Evolutionary conservation across 1,140 invertebrate species (phyloP), one percentile per base, ranked within the genome.

Genomic region (Diploscapter pachys): DNA sequence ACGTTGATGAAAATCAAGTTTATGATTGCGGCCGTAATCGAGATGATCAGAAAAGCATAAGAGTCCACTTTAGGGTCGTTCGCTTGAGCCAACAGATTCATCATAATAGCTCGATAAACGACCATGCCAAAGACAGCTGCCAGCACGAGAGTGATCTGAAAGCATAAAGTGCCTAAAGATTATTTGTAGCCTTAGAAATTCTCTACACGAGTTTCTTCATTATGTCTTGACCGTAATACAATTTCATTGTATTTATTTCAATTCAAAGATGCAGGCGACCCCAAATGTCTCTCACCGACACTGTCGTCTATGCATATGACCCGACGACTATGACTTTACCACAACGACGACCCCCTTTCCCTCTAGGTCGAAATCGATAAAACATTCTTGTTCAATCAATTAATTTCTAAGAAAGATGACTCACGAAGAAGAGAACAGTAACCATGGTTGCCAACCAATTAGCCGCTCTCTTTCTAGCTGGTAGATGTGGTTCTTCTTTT

Each of bases 341-440:
- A 31, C 31, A 31, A 31, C 31, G 31, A 31, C 31, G 31, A 31
- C 31, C 31, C 31, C 31, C 31, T 31, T 31, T 31, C 31, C 1
- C 31, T 31, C 31, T 1, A 31, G 31, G 31, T 31, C 31, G 31
- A 31, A 31, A 31, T 31, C 31, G 31, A 31, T 31, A 31, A 31
- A 31, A 31, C 31, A 31, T 31, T 31, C 31, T 31, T 31, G 31
- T 31, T 31, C 31, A 31, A 31, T 31, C 31, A 31, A 31, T 31
- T 31, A 31, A 31, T 31, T 31, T 31, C 31, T 11, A 4, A 63
- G n/a, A 80, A 49, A 13, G 31, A 57, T 61, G 67, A 82, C 82
- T 53, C 75, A 84, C 80, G 66, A 85, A 85, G 67, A 85, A 85
- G n/a, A 85, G 62, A 4, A 84, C 82, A 48, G 82, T 80, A 5